phyloP scores from a whole-genome alignment of 2,888 invertebrate species.

The Temnothorax ravouxi region DNA sequence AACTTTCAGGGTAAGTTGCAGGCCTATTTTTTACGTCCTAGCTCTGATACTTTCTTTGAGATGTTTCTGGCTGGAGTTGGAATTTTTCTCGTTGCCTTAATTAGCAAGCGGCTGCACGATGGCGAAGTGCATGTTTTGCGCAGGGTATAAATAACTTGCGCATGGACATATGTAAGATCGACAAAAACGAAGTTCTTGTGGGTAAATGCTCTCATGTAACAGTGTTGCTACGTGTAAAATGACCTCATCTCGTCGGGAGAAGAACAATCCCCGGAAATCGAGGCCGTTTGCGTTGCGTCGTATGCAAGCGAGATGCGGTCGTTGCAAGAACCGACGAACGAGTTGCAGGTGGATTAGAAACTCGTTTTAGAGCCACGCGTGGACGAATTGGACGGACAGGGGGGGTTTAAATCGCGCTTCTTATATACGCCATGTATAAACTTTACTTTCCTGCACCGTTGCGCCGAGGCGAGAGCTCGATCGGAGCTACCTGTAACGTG shows the following conservation, averaged over 20 bases:
- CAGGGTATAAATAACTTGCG: not conserved
- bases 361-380: constrained; percentile 43
- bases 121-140: not conserved
- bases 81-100: constrained; percentile 9
- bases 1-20: too few relatives aligned
- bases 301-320: not conserved
- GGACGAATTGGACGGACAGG: not conserved
- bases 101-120: not conserved
- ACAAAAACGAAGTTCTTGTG: not conserved
- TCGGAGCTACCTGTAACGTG: constrained; percentile 11
- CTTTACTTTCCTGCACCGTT: not conserved
- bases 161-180: not conserved
- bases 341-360: constrained; percentile 54
- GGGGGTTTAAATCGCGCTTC: constrained; percentile 18
- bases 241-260: not conserved
- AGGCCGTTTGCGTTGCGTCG: not conserved
- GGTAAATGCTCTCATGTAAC: not conserved
- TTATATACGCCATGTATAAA: constrained; percentile 15
- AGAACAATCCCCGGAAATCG: constrained; percentile 21
- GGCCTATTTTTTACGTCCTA: not conserved
- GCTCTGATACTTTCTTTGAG: too few relatives aligned
- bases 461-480: not conserved
- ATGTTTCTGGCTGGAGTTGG: too few relatives aligned
- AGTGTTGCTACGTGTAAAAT: not conserved
- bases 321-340: constrained; percentile 40